phyloP scores from a whole-genome alignment of 2,888 invertebrate genomes.

The Epinotia ramella region DNA sequence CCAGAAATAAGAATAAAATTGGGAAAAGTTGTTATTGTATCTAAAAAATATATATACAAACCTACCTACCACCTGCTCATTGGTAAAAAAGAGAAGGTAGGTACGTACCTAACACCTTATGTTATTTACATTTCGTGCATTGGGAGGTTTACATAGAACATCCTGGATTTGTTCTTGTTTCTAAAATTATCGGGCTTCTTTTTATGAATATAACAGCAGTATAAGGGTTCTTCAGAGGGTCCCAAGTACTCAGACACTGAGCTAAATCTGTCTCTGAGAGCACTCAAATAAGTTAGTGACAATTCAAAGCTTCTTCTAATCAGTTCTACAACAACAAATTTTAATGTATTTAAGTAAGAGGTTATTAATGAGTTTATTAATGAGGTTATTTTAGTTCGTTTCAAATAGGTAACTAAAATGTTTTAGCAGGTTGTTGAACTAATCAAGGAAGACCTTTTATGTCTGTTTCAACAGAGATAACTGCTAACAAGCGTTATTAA shows the following conservation, averaged over 20 bases:
- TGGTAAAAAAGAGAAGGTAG: too few species aligned
- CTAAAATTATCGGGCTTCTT: conserved; percentile 21
- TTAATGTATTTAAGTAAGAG: neutral
- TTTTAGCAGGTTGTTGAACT: conserved; percentile 18
- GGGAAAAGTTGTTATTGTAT: neutral
- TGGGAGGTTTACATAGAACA: neutral
- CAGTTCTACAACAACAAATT: conserved; percentile 7
- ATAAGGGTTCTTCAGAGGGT: conserved; percentile 17
- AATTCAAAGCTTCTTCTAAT: conserved; percentile 27
- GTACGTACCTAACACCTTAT: too few species aligned
- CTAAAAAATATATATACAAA: neutral
- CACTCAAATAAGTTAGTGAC: conserved; percentile 3
- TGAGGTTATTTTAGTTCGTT: neutral
- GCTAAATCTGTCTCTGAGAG: conserved; percentile 29
- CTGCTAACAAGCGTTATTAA: neutral
- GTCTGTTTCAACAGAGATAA: neutral
- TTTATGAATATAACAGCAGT: conserved; percentile 1
- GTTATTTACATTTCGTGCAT: too few species aligned
- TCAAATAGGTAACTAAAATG: neutral
- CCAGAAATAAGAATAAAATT: conserved; percentile 14
- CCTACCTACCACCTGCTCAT: neutral
- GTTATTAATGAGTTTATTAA: neutral
- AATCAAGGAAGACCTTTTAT: neutral
- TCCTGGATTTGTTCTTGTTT: neutral
- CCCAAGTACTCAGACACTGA: conserved; percentile 23